These are phyloP conservation scores for Echinarachnius parma DNA, from an alignment of 53 echinoderm and acorn worm genomes.

Conservation along the genomic window DNA sequence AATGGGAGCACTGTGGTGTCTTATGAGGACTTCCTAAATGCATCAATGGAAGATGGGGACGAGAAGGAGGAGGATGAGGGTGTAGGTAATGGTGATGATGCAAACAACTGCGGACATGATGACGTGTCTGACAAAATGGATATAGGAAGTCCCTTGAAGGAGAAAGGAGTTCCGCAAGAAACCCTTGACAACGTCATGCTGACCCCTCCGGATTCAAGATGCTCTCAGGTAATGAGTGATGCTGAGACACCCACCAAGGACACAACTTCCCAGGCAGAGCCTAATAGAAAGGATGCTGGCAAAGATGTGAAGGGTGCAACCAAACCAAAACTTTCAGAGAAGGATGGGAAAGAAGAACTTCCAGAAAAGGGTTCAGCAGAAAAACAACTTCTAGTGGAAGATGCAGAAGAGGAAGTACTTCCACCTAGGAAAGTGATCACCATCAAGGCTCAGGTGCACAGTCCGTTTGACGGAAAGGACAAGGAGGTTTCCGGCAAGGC, in stretches of 20 bases:
- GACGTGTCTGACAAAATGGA: no score
- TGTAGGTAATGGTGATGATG: conserved; percentile 10
- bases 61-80: conserved; percentile 16
- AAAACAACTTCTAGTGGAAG: background rate
- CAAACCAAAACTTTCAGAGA: no score
- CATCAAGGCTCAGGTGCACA: conserved; percentile 62
- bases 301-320: no score
- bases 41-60: conserved; percentile 29
- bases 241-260: no score
- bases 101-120: no score
- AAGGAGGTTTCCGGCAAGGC: background rate
- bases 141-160: no score
- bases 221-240: conserved; percentile 15
- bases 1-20: conserved; percentile 50
- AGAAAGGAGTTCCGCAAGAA: background rate
- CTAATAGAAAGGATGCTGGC: no score
- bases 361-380: background rate
- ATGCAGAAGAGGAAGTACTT: background rate
- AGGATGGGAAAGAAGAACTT: no score
- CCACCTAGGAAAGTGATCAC: conserved; percentile 48
- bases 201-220: conserved; percentile 20
- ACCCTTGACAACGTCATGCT: conserved; percentile 11
- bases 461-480: conserved; percentile 22
- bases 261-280: no score
- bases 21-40: conserved; percentile 65